Conservation (phyloP, 2,888 invertebrate species). For the Tenthredo scrophulariae region DNA sequence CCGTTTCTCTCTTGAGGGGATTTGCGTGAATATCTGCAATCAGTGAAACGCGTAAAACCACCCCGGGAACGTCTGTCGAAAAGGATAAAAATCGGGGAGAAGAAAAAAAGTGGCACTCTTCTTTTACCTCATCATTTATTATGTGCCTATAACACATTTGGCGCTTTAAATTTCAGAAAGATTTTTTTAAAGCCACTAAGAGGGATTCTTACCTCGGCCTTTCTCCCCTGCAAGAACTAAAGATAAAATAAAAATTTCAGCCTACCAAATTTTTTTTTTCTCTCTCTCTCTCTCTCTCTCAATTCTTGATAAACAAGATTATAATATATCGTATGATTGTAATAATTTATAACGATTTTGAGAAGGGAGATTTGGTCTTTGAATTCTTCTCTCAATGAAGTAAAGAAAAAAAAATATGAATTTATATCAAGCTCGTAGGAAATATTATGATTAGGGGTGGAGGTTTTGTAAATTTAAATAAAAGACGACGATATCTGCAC, state of each 20-base stretch:
- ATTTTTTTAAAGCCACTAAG: neutral
- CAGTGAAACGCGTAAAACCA: neutral
- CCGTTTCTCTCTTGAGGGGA: neutral
- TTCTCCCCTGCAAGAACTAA: neutral
- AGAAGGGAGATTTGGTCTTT: too few species aligned
- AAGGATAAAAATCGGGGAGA: neutral
- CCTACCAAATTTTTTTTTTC: neutral
- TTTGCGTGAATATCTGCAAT: conserved; percentile 11
- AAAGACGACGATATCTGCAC: neutral
- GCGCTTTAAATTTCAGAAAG: neutral
- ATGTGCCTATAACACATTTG: neutral
- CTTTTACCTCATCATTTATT: neutral
- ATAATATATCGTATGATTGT: too few species aligned
- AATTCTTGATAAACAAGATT: neutral
- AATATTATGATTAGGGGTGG: neutral
- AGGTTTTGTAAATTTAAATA: neutral
- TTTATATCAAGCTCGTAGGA: neutral
- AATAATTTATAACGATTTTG: too few species aligned
- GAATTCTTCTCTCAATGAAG: too few species aligned
- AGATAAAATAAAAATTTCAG: neutral
- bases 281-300: too few species aligned
- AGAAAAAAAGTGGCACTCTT: neutral
- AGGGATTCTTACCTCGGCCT: neutral
- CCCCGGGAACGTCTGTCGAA: neutral
- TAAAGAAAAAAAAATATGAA: neutral